These are phyloP conservation scores for Perognathus longimembris DNA, from an alignment of 2,113 vertebrate species.

Conservation along the genomic window DNA sequence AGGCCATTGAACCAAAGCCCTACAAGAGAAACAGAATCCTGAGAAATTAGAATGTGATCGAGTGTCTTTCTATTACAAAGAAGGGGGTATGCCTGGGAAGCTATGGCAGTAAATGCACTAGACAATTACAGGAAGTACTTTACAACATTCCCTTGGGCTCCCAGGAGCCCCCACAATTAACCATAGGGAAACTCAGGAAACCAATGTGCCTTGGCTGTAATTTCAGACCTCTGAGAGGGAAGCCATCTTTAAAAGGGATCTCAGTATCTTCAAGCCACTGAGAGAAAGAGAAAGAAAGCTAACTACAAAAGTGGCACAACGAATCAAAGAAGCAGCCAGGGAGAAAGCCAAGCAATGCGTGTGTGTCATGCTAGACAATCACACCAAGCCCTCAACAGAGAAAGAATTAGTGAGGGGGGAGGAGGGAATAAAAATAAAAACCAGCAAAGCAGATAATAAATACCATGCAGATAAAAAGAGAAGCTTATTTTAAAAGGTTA, in stretches of 20 bases:
- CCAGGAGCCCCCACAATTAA: not conserved
- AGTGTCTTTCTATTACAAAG: not conserved
- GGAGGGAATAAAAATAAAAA: not conserved
- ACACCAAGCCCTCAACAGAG: not conserved
- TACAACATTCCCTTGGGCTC: not conserved
- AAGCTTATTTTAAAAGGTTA: not conserved
- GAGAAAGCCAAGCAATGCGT: not conserved
- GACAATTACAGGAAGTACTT: not conserved
- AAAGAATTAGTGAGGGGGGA: not conserved
- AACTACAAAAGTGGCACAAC: not conserved
- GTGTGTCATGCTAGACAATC: not conserved
- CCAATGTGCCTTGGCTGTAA: not conserved
- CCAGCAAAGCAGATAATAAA: not conserved
- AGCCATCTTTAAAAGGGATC: not conserved
- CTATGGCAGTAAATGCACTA: not conserved
- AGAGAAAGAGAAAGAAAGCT: not conserved
- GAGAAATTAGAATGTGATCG: constrained; percentile 26
- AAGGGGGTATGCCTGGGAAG: not conserved
- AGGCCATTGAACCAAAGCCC: constrained; percentile 49
- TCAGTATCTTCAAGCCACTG: not conserved
- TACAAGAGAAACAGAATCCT: constrained; percentile 4
- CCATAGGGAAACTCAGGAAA: not conserved
- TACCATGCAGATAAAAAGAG: not conserved
- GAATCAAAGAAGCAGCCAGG: not conserved
- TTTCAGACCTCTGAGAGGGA: not conserved